Percentiles rank a stretch among this genome's conserved stretches.
Conservation (phyloP, 2,113 vertebrate genomes). For the Serilophus lunatus region DNA sequence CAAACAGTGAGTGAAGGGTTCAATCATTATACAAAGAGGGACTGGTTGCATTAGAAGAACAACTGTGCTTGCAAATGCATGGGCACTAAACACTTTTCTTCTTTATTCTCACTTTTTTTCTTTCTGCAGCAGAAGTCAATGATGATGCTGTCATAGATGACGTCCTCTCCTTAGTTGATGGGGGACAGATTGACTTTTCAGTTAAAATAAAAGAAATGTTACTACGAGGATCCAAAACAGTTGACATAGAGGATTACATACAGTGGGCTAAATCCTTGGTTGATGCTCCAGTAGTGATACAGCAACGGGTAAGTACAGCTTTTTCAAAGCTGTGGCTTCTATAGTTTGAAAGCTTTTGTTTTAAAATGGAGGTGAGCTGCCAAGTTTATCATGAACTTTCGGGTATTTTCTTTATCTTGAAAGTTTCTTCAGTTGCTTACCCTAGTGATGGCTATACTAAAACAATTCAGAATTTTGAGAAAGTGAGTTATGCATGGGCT, state of each 20-base stretch:
- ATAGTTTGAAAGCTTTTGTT: not conserved
- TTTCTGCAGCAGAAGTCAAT: not conserved
- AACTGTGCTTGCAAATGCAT: not conserved
- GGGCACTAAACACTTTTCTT: not conserved
- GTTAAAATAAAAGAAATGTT: slow-evolving; percentile 78
- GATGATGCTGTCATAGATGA: slow-evolving; percentile 69
- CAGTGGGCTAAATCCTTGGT: slow-evolving; percentile 79
- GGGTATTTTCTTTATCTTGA: not conserved
- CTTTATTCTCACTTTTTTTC: not conserved
- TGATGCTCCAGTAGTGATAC: slow-evolving; percentile 76
- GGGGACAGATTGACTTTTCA: slow-evolving; percentile 74
- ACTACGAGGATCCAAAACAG: not conserved
- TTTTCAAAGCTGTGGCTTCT: not conserved
- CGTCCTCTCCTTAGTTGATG: slow-evolving; percentile 79
- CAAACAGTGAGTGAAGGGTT: not conserved
- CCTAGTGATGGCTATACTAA: not conserved
- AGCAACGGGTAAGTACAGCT: slow-evolving; percentile 47
- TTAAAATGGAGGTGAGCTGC: not conserved
- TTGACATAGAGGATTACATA: slow-evolving; percentile 73
- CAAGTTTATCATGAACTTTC: not conserved
- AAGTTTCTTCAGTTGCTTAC: not conserved
- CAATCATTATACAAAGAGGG: not conserved
- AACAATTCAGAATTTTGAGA: not conserved
- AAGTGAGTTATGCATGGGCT: not conserved
- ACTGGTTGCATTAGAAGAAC: not conserved